phyloP scores from a whole-genome alignment of 2,888 invertebrate genomes.

The Lacanobia oleracea region DNA sequence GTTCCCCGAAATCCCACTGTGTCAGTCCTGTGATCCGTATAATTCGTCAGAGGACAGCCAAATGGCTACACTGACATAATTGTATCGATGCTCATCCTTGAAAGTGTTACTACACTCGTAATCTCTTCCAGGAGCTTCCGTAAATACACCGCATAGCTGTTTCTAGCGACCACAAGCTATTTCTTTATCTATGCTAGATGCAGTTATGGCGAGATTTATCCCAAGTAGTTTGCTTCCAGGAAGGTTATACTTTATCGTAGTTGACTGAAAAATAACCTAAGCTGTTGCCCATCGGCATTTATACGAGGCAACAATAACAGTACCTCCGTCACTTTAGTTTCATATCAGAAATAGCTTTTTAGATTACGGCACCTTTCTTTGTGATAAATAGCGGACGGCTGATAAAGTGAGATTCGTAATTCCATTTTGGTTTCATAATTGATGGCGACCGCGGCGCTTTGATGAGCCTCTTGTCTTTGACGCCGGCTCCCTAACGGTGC shows the following conservation, averaged over 20 bases:
- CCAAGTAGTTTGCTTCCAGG: slow-evolving; percentile 59
- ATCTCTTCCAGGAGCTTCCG: slow-evolving; percentile 49
- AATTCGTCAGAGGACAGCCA: slow-evolving; percentile 68
- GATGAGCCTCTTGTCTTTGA: slow-evolving; percentile 53
- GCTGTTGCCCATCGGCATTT: slow-evolving; percentile 56
- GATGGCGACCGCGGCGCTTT: slow-evolving; percentile 43
- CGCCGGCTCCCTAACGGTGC: slow-evolving; percentile 64
- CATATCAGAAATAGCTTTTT: slow-evolving; percentile 44
- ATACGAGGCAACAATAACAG: slow-evolving; percentile 57
- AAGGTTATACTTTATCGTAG: slow-evolving; percentile 64
- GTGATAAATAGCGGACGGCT: slow-evolving; percentile 33
- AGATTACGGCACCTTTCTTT: slow-evolving; percentile 49
- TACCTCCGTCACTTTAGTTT: slow-evolving; percentile 39
- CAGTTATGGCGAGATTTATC: slow-evolving; percentile 68
- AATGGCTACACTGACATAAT: slow-evolving; percentile 61
- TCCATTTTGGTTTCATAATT: slow-evolving; percentile 49
- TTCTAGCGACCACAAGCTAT: slow-evolving; percentile 62
- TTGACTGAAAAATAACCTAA: slow-evolving; percentile 65
- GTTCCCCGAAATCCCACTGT: slow-evolving; percentile 65
- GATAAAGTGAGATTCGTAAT: slow-evolving; percentile 49
- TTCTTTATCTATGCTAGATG: slow-evolving; percentile 67
- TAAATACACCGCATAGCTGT: slow-evolving; percentile 50
- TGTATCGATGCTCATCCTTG: slow-evolving; percentile 44
- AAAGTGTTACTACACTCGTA: slow-evolving; percentile 40
- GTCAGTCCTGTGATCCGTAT: slow-evolving; percentile 69